These are phyloP conservation scores for Cirrhinus molitorella DNA, from an alignment of 2,797 vertebrate species.

Conservation along the genomic window DNA sequence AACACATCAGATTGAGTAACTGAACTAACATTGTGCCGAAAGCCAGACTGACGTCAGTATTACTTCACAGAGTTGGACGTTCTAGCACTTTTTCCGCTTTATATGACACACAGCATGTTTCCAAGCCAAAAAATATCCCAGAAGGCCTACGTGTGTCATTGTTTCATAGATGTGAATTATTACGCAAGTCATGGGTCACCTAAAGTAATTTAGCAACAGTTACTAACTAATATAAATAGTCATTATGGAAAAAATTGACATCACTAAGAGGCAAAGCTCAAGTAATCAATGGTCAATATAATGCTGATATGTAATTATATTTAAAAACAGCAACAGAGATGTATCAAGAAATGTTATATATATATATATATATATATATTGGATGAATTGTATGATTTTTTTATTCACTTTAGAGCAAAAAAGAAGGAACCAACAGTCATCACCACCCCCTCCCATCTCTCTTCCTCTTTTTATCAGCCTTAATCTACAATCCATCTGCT, in stretches of 20 bases:
- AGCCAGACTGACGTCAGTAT: constrained; percentile 21
- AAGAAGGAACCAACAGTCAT: not conserved
- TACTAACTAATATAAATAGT: constrained; percentile 1
- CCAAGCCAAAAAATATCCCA: constrained; percentile 24
- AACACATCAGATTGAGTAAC: constrained; percentile 17
- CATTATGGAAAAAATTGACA: not conserved
- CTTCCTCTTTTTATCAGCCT: constrained; percentile 10
- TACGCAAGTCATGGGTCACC: not conserved
- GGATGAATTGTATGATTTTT: too few species aligned
- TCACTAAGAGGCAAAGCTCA: not conserved
- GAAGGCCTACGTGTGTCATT: not conserved
- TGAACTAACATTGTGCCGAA: constrained; percentile 2
- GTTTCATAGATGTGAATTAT: constrained; percentile 10
- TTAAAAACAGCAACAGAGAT: not conserved
- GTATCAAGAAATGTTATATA: too few species aligned
- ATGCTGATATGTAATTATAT: not conserved
- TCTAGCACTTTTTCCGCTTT: not conserved
- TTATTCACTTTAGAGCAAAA: not conserved
- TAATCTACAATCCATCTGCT: constrained; percentile 45
- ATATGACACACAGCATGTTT: not conserved
- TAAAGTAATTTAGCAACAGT: not conserved
- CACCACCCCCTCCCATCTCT: not conserved
- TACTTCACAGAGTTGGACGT: constrained; percentile 23
- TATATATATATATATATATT: too few species aligned
- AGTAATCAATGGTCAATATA: not conserved